Evolutionary conservation across 2,113 vertebrate genomes (phyloP), one percentile per base, ranked within the genome.

Genomic region (Mungos mungo): DNA sequence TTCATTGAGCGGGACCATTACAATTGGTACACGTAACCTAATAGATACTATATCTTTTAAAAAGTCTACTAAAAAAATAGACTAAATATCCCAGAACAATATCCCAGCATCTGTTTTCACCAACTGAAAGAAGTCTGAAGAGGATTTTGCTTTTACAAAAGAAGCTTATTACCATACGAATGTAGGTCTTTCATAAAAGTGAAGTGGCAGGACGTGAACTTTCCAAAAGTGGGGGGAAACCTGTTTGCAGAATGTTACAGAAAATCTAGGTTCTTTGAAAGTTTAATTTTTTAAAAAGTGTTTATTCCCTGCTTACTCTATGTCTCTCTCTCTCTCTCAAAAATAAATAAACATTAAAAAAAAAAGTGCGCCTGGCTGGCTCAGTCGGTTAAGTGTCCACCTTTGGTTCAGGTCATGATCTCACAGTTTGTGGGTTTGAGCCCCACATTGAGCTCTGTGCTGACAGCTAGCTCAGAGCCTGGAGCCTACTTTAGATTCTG

Each of bases 251-350:
- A 89, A 65, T 50, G 83, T 93, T 89, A 81, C 33, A 82, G 87
- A 74, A 97, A 96, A 95, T 97, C 71, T 93, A 97, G 83, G 50
- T 93, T 96, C 68, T 89, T 81, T 77, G 71, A 76, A 50, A 79
- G 47, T 79, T 50, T 50, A 41, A 79, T 31, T 33, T 31, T 33
- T 60, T 21, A 60, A 60, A 60, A 60, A 60, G 19, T 60, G 57
- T 60, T 23, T 60, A 60, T 23, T 60, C 21, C 19, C 57, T 60
- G 57, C 57, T 60, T 60, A 60, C 18, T 57, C 54, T 57, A 16
- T 47, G 8, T 47, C 45, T 47, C 50, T 50, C 50, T 50, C 11
- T 57, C 57, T 60, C 21, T 60, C 57, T 60, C 57, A 60, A 60
- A 60, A 60, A 7, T 57, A 57, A 60, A 60, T 23, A 60, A 23